These are phyloP conservation scores for Trichogramma dendrolimi DNA, from an alignment of 2,888 invertebrate species.

Conservation along the genomic window DNA sequence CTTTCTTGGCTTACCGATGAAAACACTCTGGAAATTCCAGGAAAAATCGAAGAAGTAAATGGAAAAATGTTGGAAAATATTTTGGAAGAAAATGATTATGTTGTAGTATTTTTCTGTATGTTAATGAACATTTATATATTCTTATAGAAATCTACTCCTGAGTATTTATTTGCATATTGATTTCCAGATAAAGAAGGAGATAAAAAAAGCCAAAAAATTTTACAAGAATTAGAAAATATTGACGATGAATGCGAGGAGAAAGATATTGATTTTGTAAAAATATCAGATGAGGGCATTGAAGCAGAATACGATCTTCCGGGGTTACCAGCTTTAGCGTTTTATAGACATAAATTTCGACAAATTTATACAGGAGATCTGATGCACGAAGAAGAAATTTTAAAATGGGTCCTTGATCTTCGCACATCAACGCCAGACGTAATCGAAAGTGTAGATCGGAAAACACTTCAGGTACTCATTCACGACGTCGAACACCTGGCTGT, in stretches of 20 bases:
- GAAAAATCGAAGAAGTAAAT: constrained; percentile 90
- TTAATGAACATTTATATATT: constrained; percentile 31
- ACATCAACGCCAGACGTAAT: constrained; percentile 84
- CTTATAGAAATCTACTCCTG: background rate
- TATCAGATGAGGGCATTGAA: constrained; percentile 81
- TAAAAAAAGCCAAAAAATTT: constrained; percentile 81
- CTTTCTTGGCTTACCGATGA: constrained; percentile 88
- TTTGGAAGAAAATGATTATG: constrained; percentile 78
- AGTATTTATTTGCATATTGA: background rate
- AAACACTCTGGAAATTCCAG: constrained; percentile 84
- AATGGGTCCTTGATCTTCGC: constrained; percentile 83
- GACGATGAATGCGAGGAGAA: constrained; percentile 90
- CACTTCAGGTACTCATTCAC: constrained; percentile 80
- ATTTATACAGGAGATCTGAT: constrained; percentile 85
- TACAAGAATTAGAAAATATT: constrained; percentile 85
- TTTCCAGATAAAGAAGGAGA: constrained; percentile 79
- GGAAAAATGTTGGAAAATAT: constrained; percentile 86
- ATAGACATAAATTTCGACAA: constrained; percentile 81
- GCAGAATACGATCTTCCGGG: constrained; percentile 81
- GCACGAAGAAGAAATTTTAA: constrained; percentile 85
- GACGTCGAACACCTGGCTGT: constrained; percentile 90
- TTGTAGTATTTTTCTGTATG: constrained; percentile 92
- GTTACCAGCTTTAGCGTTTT: constrained; percentile 80
- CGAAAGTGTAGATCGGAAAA: constrained; percentile 86
- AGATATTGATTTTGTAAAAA: constrained; percentile 87